Evolutionary conservation across 2,797 vertebrate species (phyloP), one percentile per base, ranked within the genome.

Genomic region (Muscicapa striata): DNA sequence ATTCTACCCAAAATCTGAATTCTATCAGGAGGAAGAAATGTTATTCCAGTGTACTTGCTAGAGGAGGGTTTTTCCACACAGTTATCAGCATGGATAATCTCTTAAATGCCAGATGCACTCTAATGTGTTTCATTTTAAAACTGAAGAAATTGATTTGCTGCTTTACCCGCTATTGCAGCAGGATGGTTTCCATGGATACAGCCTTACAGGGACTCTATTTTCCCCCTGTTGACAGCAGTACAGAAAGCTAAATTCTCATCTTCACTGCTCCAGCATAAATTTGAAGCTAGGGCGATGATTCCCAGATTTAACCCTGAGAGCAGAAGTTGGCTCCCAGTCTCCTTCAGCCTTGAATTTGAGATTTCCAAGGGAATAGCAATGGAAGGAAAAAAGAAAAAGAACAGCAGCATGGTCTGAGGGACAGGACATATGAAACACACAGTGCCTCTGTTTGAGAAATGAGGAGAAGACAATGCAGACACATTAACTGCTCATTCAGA

Each of bases 111-210:
- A 95, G 80, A 89, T 90, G 80, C 86, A 84, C 67, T 75, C 30
- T 55, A 80, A 78, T 77, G 38, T 72, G 86, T 92, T 89, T 89
- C 77, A 84, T 95, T 95, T 96, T 84, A 76, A 94, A 95, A 91
- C 79, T 83, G 84, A 81, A 87, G 46, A 82, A 93, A 95, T 74
- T 85, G 94, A 97, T 97, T 95, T 95, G 89, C 91, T 88, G 79
- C 80, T 90, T 74, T 87, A 81, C 46, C 45, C 22, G 10, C 84
- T 83, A 52, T 45, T 94, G 92, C 96, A 94, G 90, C 57, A 89
- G 78, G 55, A 85, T n/a, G 86, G 97, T 97, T 97, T 96, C 97
- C 96, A 97, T 96, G 97, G 97, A 79, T 95, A 97, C 97, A 77
- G 92, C 69, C 73, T 95, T 93, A 92, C 4, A 87, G 57, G 20